Conservation (phyloP, 2,888 invertebrate species). For the Unio delphinus region DNA sequence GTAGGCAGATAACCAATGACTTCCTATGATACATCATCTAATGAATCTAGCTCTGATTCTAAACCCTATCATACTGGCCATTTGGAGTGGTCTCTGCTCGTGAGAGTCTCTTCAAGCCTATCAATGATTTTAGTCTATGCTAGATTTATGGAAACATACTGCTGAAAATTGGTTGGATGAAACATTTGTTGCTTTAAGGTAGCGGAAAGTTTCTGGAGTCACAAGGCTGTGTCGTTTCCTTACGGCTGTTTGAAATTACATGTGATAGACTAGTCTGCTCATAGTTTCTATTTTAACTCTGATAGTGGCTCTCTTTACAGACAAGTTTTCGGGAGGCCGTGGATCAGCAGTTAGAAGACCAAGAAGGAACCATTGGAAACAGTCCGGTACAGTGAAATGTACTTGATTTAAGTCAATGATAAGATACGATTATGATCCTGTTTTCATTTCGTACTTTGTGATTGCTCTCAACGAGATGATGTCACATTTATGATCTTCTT, state of each 20-base stretch:
- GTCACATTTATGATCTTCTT: conserved; percentile 11
- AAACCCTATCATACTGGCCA: conserved; percentile 1
- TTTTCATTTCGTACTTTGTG: background rate
- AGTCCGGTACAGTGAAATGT: background rate
- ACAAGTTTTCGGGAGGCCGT: background rate
- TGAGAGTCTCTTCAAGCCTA: conserved; percentile 31
- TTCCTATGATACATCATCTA: background rate
- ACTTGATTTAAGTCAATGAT: background rate
- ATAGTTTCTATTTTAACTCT: conserved; percentile 8
- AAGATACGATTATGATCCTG: background rate
- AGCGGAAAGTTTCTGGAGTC: conserved; percentile 32
- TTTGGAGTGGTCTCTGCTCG: conserved; percentile 32
- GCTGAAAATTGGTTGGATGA: conserved; percentile 17
- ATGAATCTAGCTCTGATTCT: background rate
- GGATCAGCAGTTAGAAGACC: no score
- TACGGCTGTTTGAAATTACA: conserved; percentile 13
- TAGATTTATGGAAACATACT: background rate
- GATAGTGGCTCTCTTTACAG: conserved; percentile 4
- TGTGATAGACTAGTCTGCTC: conserved; percentile 18
- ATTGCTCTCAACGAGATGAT: background rate
- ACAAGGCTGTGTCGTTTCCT: conserved; percentile 26
- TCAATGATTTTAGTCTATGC: conserved; percentile 32
- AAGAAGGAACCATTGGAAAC: background rate
- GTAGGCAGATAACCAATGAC: conserved; percentile 9
- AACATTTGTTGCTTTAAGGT: conserved; percentile 18